These are phyloP conservation scores for Phengaris alcon DNA, from an alignment of 2,888 invertebrate species.

Conservation along the genomic window DNA sequence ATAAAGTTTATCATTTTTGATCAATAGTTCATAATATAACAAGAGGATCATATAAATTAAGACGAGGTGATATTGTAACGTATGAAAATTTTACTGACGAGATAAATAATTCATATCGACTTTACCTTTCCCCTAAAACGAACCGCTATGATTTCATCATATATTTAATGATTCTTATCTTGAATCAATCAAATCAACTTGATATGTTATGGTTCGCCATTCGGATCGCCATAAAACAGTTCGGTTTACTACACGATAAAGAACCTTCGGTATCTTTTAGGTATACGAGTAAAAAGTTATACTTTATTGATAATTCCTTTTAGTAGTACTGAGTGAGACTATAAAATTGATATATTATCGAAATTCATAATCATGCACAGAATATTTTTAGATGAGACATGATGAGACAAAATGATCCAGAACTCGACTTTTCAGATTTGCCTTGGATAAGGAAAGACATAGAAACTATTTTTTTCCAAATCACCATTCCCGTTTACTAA, in stretches of 20 bases:
- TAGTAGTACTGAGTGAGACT: background rate
- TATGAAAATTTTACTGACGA: constrained; percentile 10
- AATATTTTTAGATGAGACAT: background rate
- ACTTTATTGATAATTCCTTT: constrained; percentile 4
- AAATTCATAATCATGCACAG: background rate
- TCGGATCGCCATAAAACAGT: constrained; percentile 10
- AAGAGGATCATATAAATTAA: background rate
- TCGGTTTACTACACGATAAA: constrained; percentile 21
- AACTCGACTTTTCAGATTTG: too few species aligned
- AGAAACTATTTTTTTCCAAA: too few species aligned
- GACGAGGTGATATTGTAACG: background rate
- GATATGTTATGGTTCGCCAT: constrained; percentile 13
- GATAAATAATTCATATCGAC: constrained; percentile 7
- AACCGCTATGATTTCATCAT: constrained; percentile 9
- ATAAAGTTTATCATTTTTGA: too few species aligned
- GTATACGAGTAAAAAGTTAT: constrained; percentile 17
- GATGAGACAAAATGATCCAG: too few species aligned
- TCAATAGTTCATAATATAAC: too few species aligned
- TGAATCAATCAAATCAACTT: constrained; percentile 26
- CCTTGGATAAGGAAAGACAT: too few species aligned
- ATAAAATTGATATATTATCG: background rate
- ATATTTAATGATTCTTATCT: constrained; percentile 24
- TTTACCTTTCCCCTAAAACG: background rate
- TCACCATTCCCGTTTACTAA: too few species aligned
- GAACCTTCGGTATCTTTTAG: background rate